Conservation (phyloP, 2,888 invertebrate species). For the Achlya flavicornis region DNA sequence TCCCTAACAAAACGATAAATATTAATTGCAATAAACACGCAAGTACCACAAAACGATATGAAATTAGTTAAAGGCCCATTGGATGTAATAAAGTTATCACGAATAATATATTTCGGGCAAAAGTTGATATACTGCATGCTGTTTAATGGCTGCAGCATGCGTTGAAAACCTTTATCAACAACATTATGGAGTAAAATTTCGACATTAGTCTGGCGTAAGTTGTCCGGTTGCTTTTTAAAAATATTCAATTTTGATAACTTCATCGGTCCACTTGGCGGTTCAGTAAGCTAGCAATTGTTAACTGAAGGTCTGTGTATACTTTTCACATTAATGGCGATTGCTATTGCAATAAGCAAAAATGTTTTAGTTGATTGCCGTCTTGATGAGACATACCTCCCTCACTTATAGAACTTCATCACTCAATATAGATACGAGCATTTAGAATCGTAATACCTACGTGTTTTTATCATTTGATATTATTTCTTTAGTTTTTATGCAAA, state of each 20-base stretch:
- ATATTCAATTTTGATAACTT: neutral
- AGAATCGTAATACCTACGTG: too few species aligned
- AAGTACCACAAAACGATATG: neutral
- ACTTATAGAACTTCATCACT: too few species aligned
- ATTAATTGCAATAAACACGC: neutral
- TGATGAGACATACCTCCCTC: too few species aligned
- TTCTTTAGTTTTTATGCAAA: too few species aligned
- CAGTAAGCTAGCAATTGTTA: neutral
- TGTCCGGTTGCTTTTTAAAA: neutral
- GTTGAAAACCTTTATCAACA: neutral
- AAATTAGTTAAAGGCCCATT: neutral
- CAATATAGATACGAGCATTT: too few species aligned
- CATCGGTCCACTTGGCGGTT: neutral
- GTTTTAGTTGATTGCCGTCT: neutral
- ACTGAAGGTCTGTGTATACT: neutral
- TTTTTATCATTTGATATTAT: too few species aligned
- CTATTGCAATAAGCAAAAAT: slow-evolving; percentile 4
- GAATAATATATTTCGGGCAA: neutral
- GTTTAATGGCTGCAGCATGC: neutral
- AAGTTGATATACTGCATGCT: neutral
- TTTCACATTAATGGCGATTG: neutral
- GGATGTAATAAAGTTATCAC: neutral
- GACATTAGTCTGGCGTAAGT: neutral
- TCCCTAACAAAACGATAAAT: neutral
- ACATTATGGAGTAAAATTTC: neutral